Evolutionary conservation across 2,888 invertebrate species (phyloP).

Genomic region (Oscheius sp.): DNA sequence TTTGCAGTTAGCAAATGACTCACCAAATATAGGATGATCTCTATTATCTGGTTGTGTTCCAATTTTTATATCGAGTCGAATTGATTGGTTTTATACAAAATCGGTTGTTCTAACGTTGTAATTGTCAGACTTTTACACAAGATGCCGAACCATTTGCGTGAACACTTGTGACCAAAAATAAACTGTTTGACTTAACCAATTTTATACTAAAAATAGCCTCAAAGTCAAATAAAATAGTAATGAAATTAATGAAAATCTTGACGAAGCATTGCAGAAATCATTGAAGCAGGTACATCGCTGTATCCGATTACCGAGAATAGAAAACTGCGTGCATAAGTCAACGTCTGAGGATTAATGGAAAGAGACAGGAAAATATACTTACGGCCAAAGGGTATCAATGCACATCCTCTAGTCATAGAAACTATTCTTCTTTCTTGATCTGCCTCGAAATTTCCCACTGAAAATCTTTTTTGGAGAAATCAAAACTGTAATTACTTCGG

Average conservation of each 20-base stretch:
- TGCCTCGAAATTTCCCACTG: slow-evolving; percentile 66
- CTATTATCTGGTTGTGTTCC: slow-evolving; percentile 18
- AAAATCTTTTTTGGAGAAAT: slow-evolving; percentile 36
- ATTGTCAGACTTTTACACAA: not conserved
- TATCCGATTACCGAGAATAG: slow-evolving; percentile 60
- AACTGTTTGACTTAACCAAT: not conserved
- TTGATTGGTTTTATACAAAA: not conserved
- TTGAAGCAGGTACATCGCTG: slow-evolving; percentile 64
- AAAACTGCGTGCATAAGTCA: slow-evolving; percentile 65
- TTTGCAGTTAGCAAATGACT: not conserved
- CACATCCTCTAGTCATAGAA: slow-evolving; percentile 65
- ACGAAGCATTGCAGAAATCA: slow-evolving; percentile 59
- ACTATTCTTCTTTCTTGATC: slow-evolving; percentile 61
- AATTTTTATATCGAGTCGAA: not conserved
- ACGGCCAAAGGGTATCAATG: slow-evolving; percentile 63
- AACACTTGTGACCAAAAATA: slow-evolving; percentile 21
- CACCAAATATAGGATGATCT: slow-evolving; percentile 13
- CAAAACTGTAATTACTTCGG: slow-evolving; percentile 52
- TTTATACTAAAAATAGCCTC: not conserved
- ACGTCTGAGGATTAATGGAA: slow-evolving; percentile 44
- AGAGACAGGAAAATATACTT: not conserved
- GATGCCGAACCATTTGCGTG: not conserved
- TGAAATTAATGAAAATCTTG: not conserved
- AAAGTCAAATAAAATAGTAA: not conserved
- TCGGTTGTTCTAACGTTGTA: slow-evolving; percentile 20